Evolutionary conservation across 1,140 invertebrate species (phyloP).

Genomic region (Solen grandis): DNA sequence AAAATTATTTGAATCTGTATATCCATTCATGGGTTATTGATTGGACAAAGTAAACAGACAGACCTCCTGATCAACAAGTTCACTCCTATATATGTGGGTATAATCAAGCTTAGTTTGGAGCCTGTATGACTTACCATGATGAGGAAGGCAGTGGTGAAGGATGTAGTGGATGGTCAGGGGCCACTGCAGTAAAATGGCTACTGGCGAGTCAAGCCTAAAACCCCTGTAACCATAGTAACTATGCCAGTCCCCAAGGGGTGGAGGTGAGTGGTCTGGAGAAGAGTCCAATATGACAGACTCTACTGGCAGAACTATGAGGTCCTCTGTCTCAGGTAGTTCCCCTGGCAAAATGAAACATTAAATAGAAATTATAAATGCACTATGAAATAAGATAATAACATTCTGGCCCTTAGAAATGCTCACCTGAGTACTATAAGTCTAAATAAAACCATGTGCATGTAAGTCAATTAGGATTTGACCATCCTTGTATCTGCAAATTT

Average conservation of each 20-base stretch:
- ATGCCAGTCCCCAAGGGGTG: slow-evolving; percentile 42
- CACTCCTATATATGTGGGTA: neutral
- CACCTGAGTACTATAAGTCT: too few species aligned
- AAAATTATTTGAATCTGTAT: too few species aligned
- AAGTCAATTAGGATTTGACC: too few species aligned
- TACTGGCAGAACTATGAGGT: slow-evolving; percentile 40
- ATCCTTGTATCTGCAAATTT: too few species aligned
- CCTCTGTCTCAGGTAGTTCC: slow-evolving; percentile 8
- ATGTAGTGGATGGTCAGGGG: slow-evolving; percentile 67
- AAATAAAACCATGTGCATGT: too few species aligned
- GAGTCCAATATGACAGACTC: slow-evolving; percentile 35
- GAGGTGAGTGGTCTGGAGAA: neutral
- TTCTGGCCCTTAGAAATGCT: too few species aligned
- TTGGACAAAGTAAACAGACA: neutral
- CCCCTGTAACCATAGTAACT: slow-evolving; percentile 62
- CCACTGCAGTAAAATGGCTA: slow-evolving; percentile 65
- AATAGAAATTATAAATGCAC: too few species aligned
- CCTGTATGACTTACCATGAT: slow-evolving; percentile 50
- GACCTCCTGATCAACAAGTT: neutral
- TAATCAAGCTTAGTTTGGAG: neutral
- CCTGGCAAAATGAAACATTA: slow-evolving; percentile 33
- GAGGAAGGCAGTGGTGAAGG: slow-evolving; percentile 50
- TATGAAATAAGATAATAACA: too few species aligned
- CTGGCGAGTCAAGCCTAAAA: slow-evolving; percentile 64
- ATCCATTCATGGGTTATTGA: too few species aligned